A percentile compares a stretch with the other conserved stretches of the same genome.
These are phyloP conservation scores for Drosophila anceps DNA, from an alignment of 2,888 invertebrate genomes.

Conservation along the genomic window DNA sequence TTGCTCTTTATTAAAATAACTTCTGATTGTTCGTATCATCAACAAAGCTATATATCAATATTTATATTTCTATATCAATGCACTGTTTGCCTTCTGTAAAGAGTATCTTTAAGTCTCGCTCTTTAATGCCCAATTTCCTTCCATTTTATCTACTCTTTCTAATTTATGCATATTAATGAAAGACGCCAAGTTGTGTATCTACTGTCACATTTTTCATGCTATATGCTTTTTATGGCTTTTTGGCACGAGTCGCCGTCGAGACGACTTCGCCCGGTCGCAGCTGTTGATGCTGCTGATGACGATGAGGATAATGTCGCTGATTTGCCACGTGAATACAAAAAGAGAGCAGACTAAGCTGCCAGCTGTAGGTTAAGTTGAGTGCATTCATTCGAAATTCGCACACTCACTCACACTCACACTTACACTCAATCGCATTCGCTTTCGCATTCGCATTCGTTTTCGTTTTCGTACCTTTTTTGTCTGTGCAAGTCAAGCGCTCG, in stretches of 20 bases:
- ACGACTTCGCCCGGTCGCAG: conserved; percentile 13
- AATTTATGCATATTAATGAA: conserved; percentile 63
- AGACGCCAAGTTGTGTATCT: conserved; percentile 32
- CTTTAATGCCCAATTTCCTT: not conserved
- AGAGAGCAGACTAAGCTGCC: conserved; percentile 17
- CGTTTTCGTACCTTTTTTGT: conserved; percentile 39
- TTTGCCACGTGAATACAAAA: conserved; percentile 69
- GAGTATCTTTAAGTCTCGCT: conserved; percentile 1
- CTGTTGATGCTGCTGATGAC: conserved; percentile 50
- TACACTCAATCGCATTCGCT: not conserved
- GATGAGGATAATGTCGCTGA: conserved; percentile 66
- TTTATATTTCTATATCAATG: no score
- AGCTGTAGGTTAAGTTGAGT: conserved; percentile 24
- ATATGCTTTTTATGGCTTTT: conserved; percentile 56
- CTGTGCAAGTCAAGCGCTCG: conserved; percentile 36
- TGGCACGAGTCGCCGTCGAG: conserved; percentile 54
- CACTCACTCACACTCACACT: conserved; percentile 3
- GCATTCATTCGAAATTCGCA: conserved; percentile 36
- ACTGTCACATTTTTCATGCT: conserved; percentile 8
- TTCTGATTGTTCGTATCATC: no score
- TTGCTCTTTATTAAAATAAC: not conserved
- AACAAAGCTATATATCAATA: no score
- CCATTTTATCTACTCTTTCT: conserved; percentile 35
- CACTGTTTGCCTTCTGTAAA: not conserved
- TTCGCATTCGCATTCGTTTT: conserved; percentile 14